Percentiles rank a stretch among this genome's conserved stretches.
These are phyloP conservation scores for Xyliphius kryptos DNA, from an alignment of 2,113 vertebrate genomes.

Conservation along the genomic window DNA sequence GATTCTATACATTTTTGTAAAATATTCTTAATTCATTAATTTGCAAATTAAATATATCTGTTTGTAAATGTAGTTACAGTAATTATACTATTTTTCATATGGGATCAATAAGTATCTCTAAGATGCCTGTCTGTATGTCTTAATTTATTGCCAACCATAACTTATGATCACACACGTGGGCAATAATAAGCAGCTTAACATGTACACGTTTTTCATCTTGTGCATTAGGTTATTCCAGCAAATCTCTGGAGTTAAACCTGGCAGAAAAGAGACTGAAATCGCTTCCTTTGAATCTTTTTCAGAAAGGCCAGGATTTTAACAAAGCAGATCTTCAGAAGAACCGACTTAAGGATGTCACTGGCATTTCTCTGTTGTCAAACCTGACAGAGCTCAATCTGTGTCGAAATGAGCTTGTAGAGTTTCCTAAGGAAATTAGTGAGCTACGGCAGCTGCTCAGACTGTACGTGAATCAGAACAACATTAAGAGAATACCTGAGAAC, in stretches of 20 bases:
- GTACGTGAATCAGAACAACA: conserved; percentile 65
- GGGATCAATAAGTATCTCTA: no score
- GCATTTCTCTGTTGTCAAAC: conserved; percentile 47
- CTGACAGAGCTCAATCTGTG: conserved; percentile 57
- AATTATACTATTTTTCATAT: no score
- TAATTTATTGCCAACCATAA: no score
- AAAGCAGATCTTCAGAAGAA: conserved; percentile 37
- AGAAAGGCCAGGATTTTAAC: not conserved
- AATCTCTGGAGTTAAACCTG: conserved; percentile 24
- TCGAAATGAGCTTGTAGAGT: conserved; percentile 55
- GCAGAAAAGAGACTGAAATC: conserved; percentile 30
- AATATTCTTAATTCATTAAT: no score
- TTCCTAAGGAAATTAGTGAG: conserved; percentile 53
- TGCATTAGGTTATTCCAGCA: not conserved
- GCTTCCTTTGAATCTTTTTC: conserved; percentile 19
- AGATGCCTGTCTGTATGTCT: no score
- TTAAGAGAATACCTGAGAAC: conserved; percentile 45
- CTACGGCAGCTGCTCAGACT: conserved; percentile 53
- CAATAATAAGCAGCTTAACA: no score
- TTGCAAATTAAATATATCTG: no score
- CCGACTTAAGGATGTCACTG: conserved; percentile 47
- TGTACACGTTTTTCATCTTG: not conserved
- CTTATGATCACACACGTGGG: no score
- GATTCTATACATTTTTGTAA: no score
- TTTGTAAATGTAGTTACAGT: no score